Conservation (phyloP, 2,888 invertebrate genomes). For the Pycnomerus fuliginosus region DNA sequence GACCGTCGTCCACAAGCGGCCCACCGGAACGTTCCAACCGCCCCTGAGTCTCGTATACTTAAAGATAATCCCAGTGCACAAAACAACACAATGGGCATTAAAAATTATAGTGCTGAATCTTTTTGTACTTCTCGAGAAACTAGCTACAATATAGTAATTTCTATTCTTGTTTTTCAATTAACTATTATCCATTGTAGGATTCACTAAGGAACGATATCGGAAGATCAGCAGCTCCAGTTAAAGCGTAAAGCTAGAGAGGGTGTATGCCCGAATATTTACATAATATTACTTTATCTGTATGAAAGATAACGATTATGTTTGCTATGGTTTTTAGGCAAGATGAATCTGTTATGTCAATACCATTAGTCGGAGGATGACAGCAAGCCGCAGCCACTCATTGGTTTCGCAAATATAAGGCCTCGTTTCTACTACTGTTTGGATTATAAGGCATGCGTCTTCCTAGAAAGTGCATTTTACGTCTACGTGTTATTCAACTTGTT, state of each 20-base stretch:
- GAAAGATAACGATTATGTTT: conserved; percentile 25
- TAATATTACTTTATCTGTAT: conserved; percentile 22
- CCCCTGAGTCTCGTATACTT: conserved; percentile 15
- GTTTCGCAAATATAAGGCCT: conserved; percentile 23
- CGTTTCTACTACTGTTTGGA: conserved; percentile 6
- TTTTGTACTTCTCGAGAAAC: conserved; percentile 25
- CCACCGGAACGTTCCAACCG: conserved; percentile 23
- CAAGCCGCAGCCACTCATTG: conserved; percentile 22
- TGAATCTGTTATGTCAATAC: conserved; percentile 27
- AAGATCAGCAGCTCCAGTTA: too few species aligned
- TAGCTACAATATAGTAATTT: conserved; percentile 22
- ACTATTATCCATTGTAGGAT: conserved; percentile 15
- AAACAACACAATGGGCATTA: conserved; percentile 32
- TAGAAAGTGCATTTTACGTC: conserved; percentile 30
- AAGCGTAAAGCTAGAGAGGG: neutral
- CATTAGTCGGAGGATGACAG: conserved; percentile 25
- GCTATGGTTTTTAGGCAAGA: conserved; percentile 25
- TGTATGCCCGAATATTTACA: conserved; percentile 18
- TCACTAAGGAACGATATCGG: too few species aligned
- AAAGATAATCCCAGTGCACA: conserved; percentile 30
- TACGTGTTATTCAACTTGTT: conserved; percentile 36
- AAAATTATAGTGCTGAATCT: conserved; percentile 29
- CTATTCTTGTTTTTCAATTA: conserved; percentile 22
- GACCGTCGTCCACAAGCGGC: too few species aligned
- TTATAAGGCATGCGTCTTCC: conserved; percentile 23